Percentiles rank a stretch among this genome's conserved stretches.
These are phyloP conservation scores for Muscina levida DNA, from an alignment of 2,888 invertebrate species.

Conservation along the genomic window DNA sequence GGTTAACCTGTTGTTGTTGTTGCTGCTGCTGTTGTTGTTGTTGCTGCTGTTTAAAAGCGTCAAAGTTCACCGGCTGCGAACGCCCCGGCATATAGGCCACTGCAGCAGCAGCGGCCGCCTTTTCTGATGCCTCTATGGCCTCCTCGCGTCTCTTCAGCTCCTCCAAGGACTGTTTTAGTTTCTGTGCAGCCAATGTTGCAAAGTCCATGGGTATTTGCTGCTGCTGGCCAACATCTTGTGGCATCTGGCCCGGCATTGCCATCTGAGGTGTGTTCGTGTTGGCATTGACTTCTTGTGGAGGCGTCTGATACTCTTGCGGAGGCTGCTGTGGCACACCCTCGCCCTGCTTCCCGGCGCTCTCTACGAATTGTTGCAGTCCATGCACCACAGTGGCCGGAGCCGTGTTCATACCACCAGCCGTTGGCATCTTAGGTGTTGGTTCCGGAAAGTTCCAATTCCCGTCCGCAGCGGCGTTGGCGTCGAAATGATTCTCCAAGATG, in stretches of 20 bases:
- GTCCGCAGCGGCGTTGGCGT: constrained; percentile 72
- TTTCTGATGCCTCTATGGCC: constrained; percentile 71
- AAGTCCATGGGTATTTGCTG: constrained; percentile 73
- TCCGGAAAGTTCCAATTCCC: constrained; percentile 75
- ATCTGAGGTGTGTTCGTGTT: constrained; percentile 71
- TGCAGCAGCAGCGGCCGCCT: constrained; percentile 57
- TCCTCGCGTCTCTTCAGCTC: constrained; percentile 75
- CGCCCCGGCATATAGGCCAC: constrained; percentile 69
- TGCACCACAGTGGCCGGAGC: constrained; percentile 78
- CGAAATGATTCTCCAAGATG: constrained; percentile 74
- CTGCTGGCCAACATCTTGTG: constrained; percentile 76
- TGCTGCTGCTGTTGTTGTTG: constrained; percentile 79
- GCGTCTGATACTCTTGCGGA: constrained; percentile 81
- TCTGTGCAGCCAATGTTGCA: constrained; percentile 75
- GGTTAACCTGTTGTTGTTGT: constrained; percentile 32
- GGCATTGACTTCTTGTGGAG: constrained; percentile 79
- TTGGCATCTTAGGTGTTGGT: constrained; percentile 23
- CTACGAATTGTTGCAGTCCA: constrained; percentile 74
- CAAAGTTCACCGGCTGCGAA: constrained; percentile 68
- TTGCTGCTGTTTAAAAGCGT: constrained; percentile 80
- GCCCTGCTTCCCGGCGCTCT: constrained; percentile 40
- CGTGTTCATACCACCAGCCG: constrained; percentile 75
- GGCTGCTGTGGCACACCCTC: constrained; percentile 78
- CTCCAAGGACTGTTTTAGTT: constrained; percentile 76
- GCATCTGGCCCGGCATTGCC: constrained; percentile 41